Evolutionary conservation across 2,113 vertebrate species (phyloP), one percentile per base, ranked within the genome.

Genomic region (Meleagris gallopavo): DNA sequence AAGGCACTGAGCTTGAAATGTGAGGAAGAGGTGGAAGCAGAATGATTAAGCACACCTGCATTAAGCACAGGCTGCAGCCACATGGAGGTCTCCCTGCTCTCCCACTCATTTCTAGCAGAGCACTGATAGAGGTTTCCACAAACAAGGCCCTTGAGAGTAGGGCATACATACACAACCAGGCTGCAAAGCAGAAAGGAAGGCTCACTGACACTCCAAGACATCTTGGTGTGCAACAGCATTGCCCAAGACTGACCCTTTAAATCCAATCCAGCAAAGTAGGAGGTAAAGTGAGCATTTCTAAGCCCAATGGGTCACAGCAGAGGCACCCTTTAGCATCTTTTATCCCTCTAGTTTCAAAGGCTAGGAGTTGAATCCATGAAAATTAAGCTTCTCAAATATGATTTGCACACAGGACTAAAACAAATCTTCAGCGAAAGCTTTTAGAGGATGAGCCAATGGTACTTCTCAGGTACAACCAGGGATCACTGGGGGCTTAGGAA

Each of bases 351-450:
- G 14, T 15, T 86, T 22, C 52, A 41, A 86, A 86, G 46, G 55
- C 55, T 66, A 20, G 55, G 52, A 95, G 81, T 5, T 50, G 19
- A 73, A 86, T 20, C 52, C 74, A 54, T 72, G 30, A 91, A 92
- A 92, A 82, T 36, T 72, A 91, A 85, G 45, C 48, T 57, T 87
- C 74, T 83, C 21, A 34, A 84, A 32, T 60, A 55, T 1, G 0
- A 65, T 69, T 77, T 25, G 43, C 65, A 66, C 14, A 32, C n/a
- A 62, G 71, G 29, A 45, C 30, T 67, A 32, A 25, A 90, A 48
- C 29, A 69, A 76, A 36, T 21, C 81, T 30, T 40, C 48, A 76
- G 11, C 12, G 4, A 76, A 93, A 79, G 64, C 72, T 69, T 85
- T 85, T 43, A 58, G 45, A 77, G 29, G 60, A 82, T 72, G 66